phyloP scores from a whole-genome alignment of 2,113 vertebrate species.

The Dinomys branickii region DNA sequence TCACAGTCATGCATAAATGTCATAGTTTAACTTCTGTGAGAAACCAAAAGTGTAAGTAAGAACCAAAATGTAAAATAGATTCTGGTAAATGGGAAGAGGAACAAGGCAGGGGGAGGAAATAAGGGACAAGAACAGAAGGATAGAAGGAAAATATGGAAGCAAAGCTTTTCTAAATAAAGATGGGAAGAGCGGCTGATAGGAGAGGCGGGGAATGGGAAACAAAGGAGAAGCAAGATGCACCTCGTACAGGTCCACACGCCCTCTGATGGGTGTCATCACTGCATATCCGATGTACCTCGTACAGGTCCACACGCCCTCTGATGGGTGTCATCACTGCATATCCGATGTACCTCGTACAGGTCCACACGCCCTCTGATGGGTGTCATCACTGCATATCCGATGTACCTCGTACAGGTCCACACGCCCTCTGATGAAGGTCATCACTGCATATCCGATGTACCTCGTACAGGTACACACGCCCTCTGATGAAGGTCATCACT shows the following conservation, averaged over 20 bases:
- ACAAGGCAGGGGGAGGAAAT: neutral
- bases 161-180: neutral
- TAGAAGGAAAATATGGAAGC: neutral
- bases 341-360: too few species aligned
- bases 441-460: too few species aligned
- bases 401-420: too few species aligned
- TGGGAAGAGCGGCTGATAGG: neutral
- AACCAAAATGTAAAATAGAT: neutral
- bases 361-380: too few species aligned
- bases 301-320: neutral
- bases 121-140: neutral
- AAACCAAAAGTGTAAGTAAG: neutral
- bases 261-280: neutral
- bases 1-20: neutral
- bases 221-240: neutral
- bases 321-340: neutral
- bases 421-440: too few species aligned
- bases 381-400: too few species aligned
- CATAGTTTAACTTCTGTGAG: neutral
- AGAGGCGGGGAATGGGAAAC: neutral
- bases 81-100: neutral
- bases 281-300: too few species aligned
- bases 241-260: neutral
- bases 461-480: neutral
- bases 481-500: neutral